phyloP scores from a whole-genome alignment of 2,797 vertebrate genomes.

The Protonibea diacanthus region DNA sequence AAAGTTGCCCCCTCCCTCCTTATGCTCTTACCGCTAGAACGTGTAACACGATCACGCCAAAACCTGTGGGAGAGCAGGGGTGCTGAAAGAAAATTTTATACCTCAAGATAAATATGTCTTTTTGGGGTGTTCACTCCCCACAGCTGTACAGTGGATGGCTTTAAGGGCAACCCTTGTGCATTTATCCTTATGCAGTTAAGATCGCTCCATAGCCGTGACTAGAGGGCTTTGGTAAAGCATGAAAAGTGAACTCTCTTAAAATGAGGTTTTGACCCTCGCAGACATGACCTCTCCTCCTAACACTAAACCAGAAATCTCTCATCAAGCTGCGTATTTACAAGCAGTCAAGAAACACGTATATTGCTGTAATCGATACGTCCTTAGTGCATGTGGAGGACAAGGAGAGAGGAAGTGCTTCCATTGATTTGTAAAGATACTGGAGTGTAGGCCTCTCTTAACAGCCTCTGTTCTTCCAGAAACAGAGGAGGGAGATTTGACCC shows the following conservation, averaged over 20 bases:
- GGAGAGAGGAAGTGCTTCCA: conserved; percentile 72
- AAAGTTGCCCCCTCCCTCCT: conserved; percentile 38
- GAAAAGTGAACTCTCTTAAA: conserved; percentile 44
- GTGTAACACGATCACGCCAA: conserved; percentile 67
- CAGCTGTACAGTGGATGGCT: conserved; percentile 57
- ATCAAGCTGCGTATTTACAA: conserved; percentile 55
- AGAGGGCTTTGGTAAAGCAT: conserved; percentile 33
- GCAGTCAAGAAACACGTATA: conserved; percentile 44
- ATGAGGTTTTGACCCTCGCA: conserved; percentile 29
- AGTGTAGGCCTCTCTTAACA: conserved; percentile 63
- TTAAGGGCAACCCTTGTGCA: conserved; percentile 36
- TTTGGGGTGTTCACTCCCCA: conserved; percentile 49
- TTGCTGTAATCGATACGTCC: conserved; percentile 58
- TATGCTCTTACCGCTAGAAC: conserved; percentile 13
- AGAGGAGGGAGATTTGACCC: conserved; percentile 76
- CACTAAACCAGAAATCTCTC: conserved; percentile 37
- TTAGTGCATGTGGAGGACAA: conserved; percentile 64
- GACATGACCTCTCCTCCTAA: conserved; percentile 17
- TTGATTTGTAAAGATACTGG: conserved; percentile 73
- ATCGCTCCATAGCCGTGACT: conserved; percentile 31
- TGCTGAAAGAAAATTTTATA: conserved; percentile 75
- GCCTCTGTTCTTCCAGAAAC: conserved; percentile 70
- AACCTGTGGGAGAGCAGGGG: conserved; percentile 71
- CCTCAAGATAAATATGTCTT: conserved; percentile 63
- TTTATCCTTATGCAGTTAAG: conserved; percentile 27